Evolutionary conservation across 2,888 invertebrate genomes (phyloP).

Genomic region (Chymomyza caudatula): DNA sequence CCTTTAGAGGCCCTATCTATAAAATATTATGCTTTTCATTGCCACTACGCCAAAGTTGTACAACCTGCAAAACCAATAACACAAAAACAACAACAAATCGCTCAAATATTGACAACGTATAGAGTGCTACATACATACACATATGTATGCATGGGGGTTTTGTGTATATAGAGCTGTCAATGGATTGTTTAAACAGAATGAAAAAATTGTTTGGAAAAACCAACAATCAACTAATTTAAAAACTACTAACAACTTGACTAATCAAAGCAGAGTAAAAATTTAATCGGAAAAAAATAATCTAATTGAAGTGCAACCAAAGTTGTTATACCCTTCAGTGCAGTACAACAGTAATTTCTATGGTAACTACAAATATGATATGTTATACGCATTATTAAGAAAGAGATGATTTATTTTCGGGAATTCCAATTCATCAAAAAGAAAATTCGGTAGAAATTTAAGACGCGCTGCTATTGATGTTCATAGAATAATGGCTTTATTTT

Average conservation of each 20-base stretch:
- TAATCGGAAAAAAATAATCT: background rate
- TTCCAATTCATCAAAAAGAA: too few species aligned
- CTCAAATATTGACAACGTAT: background rate
- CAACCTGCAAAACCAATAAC: background rate
- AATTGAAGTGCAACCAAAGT: background rate
- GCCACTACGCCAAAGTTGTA: background rate
- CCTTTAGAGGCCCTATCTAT: background rate
- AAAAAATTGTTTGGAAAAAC: background rate
- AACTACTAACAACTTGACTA: background rate
- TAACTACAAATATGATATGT: too few species aligned
- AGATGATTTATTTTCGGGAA: too few species aligned
- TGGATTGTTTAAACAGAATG: background rate
- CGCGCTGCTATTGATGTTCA: too few species aligned
- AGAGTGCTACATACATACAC: too few species aligned
- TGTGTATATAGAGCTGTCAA: background rate
- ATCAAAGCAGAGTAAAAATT: background rate
- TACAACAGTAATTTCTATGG: too few species aligned
- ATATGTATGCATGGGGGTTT: background rate
- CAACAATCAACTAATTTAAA: background rate
- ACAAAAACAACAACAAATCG: background rate
- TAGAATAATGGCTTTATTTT: too few species aligned
- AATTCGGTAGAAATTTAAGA: too few species aligned
- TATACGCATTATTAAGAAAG: too few species aligned
- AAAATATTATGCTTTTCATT: background rate
- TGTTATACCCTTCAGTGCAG: background rate